These are phyloP conservation scores for Clivina fossor DNA, from an alignment of 2,888 invertebrate species.

Conservation along the genomic window DNA sequence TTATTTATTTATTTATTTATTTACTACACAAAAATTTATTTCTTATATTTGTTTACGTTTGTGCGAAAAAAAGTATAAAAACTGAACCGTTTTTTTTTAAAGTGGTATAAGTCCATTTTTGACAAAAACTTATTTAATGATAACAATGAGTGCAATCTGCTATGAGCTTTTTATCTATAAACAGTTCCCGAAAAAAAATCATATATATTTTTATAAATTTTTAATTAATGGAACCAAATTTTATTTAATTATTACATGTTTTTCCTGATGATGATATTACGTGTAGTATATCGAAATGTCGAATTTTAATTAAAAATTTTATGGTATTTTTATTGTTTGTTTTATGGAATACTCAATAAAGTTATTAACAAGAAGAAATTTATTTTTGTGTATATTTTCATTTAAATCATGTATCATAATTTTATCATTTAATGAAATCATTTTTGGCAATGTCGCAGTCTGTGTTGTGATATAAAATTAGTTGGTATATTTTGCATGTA, in stretches of 20 bases:
- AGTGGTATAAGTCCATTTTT: too few species aligned
- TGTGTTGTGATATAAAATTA: conserved; percentile 22
- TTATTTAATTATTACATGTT: not conserved
- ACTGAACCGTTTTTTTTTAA: too few species aligned
- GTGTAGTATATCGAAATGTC: too few species aligned
- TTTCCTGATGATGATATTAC: too few species aligned
- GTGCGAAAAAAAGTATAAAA: not conserved
- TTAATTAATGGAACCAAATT: too few species aligned
- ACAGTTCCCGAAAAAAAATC: not conserved
- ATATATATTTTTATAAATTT: not conserved
- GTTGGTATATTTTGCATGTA: conserved; percentile 21
- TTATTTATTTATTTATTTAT: not conserved
- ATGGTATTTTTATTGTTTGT: not conserved
- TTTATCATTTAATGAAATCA: conserved; percentile 20
- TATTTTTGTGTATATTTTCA: too few species aligned
- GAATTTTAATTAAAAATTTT: too few species aligned
- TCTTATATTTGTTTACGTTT: not conserved
- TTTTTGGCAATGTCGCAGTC: conserved; percentile 17
- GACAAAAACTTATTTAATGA: too few species aligned
- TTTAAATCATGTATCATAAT: conserved; percentile 5
- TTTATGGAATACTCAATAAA: too few species aligned
- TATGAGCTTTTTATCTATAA: too few species aligned
- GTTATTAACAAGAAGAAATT: too few species aligned
- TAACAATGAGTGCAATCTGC: too few species aligned
- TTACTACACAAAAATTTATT: not conserved